Percentiles rank a stretch among this genome's conserved stretches.
Conservation (phyloP, 1,140 invertebrate species). For the Drosophila dunni region DNA sequence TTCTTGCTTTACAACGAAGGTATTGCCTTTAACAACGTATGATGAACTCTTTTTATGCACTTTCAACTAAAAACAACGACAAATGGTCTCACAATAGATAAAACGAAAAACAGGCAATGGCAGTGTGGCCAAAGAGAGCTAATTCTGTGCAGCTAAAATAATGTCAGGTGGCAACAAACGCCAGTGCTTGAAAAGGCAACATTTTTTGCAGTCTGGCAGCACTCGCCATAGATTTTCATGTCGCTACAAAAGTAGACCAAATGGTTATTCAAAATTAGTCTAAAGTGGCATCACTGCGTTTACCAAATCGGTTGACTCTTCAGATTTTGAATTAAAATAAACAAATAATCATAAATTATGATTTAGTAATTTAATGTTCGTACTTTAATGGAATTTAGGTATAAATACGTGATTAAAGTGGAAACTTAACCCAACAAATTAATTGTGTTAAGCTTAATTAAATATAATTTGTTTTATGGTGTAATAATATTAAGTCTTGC, state of each 20-base stretch:
- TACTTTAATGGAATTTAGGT: constrained; percentile 35
- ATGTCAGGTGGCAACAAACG: too few relatives aligned
- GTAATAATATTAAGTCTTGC: constrained; percentile 43
- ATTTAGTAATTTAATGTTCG: constrained; percentile 19
- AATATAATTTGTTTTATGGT: neutral
- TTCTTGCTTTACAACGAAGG: constrained; percentile 23
- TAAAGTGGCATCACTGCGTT: too few relatives aligned
- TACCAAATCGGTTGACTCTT: constrained; percentile 1
- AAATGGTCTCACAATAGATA: constrained; percentile 55
- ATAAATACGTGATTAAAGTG: constrained; percentile 36
- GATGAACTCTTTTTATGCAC: constrained; percentile 44
- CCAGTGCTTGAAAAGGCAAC: too few relatives aligned
- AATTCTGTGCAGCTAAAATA: too few relatives aligned
- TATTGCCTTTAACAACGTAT: constrained; percentile 28
- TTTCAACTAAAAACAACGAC: constrained; percentile 56
- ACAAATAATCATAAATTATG: neutral
- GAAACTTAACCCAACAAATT: constrained; percentile 24
- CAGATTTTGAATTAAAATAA: neutral
- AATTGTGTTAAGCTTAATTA: constrained; percentile 3
- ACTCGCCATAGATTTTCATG: too few relatives aligned
- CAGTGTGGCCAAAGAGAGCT: constrained; percentile 30
- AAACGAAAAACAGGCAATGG: constrained; percentile 43
- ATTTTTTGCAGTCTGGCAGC: too few relatives aligned
- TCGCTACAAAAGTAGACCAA: too few relatives aligned
- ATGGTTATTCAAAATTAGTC: too few relatives aligned